phyloP scores from a whole-genome alignment of 2,797 vertebrate species.

The Microtus agrestis region DNA sequence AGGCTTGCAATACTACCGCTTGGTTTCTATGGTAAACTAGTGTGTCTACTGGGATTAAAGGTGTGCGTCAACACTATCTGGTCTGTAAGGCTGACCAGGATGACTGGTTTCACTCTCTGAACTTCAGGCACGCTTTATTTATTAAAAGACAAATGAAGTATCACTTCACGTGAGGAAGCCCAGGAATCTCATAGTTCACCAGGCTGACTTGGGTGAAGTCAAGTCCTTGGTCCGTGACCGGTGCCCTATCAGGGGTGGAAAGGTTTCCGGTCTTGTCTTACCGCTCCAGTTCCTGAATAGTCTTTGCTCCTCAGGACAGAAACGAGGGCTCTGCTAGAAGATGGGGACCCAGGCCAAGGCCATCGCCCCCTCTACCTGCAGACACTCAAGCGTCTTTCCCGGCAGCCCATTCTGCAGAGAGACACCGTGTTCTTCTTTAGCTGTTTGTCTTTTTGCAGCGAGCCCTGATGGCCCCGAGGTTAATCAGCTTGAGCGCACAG shows the following conservation, averaged over 20 bases:
- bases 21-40: no score
- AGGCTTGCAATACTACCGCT: no score
- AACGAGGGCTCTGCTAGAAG: neutral
- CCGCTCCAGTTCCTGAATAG: neutral
- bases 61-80: no score
- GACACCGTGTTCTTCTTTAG: neutral
- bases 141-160: no score
- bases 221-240: neutral
- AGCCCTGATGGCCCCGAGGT: accelerated
- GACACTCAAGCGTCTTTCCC: accelerated
- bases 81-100: no score
- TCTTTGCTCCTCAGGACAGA: neutral
- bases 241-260: neutral
- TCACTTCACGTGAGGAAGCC: neutral
- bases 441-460: accelerated
- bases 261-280: neutral
- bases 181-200: neutral
- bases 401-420: neutral
- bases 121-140: no score
- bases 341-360: accelerated
- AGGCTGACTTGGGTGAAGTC: neutral
- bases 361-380: accelerated
- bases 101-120: no score
- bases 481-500: accelerated
- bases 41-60: no score